These are phyloP conservation scores for Anoplophora glabripennis DNA, from an alignment of 1,140 invertebrate genomes.

Conservation along the genomic window DNA sequence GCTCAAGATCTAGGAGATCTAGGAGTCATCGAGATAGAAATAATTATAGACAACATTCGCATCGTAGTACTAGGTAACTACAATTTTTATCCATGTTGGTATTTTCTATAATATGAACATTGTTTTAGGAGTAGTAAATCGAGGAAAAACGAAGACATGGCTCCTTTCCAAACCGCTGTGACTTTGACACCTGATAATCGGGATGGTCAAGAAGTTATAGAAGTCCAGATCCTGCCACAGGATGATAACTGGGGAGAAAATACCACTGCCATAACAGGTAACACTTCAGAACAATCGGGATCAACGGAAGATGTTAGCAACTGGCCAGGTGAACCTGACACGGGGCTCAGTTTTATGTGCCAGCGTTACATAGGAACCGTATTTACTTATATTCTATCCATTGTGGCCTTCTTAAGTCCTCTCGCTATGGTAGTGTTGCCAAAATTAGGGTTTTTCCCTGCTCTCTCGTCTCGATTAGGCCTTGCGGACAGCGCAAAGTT, in stretches of 20 bases:
- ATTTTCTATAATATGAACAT: not conserved
- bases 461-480: conserved; percentile 52
- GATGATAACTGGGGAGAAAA: conserved; percentile 99
- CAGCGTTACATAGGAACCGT: conserved; percentile 76
- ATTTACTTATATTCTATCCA: conserved; percentile 72
- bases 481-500: conserved; percentile 58
- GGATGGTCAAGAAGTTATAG: conserved; percentile 71
- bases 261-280: conserved; percentile 94
- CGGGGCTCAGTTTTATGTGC: conserved; percentile 69
- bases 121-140: conserved; percentile 44
- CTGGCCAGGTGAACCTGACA: conserved; percentile 73
- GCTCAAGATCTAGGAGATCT: conserved; percentile 58
- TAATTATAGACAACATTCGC: conserved; percentile 55
- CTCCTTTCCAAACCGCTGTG: conserved; percentile 64
- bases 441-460: conserved; percentile 78
- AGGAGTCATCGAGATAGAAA: conserved; percentile 53
- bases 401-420: conserved; percentile 85
- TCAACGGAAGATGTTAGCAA: conserved; percentile 87
- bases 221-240: conserved; percentile 84
- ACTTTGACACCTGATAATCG: conserved; percentile 60
- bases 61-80: conserved; percentile 57
- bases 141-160: conserved; percentile 56
- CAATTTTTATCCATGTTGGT: not conserved
- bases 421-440: conserved; percentile 92
- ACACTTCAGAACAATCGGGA: conserved; percentile 91